Percentiles rank a stretch among this genome's conserved stretches.
Evolutionary conservation across 2,888 invertebrate species (phyloP).

Genomic region (Luffia ferchaultella): DNA sequence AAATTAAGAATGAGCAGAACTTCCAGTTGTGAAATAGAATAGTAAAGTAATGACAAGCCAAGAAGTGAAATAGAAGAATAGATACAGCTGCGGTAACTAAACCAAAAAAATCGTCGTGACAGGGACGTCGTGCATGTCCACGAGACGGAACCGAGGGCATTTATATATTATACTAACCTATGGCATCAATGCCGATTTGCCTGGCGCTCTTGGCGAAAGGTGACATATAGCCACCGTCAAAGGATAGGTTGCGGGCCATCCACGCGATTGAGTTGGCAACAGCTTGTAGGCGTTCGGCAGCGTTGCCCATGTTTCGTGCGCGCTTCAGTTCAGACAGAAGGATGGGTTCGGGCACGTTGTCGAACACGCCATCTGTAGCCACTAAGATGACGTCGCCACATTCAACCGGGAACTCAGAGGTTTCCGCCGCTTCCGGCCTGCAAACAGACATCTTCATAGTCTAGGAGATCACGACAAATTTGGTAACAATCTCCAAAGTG

Average conservation of each 20-base stretch:
- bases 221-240: slow-evolving; percentile 94
- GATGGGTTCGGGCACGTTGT: slow-evolving; percentile 93
- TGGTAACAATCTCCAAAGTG: too few relatives aligned
- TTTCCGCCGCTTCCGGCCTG: slow-evolving; percentile 92
- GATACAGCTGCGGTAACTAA: too few relatives aligned
- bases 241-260: slow-evolving; percentile 93
- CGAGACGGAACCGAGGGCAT: too few relatives aligned
- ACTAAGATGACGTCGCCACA: slow-evolving; percentile 94
- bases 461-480: too few relatives aligned
- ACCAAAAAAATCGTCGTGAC: too few relatives aligned
- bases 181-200: slow-evolving; percentile 91
- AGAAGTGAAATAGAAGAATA: too few relatives aligned
- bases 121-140: too few relatives aligned
- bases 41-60: too few relatives aligned
- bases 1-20: too few relatives aligned
- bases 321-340: slow-evolving; percentile 85
- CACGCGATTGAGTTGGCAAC: slow-evolving; percentile 95
- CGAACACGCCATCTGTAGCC: slow-evolving; percentile 98
- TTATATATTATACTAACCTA: slow-evolving; percentile 73
- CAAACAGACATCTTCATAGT: slow-evolving; percentile 13
- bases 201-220: slow-evolving; percentile 95
- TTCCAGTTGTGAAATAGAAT: too few relatives aligned
- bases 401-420: slow-evolving; percentile 85
- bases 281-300: slow-evolving; percentile 81
- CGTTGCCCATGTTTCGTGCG: slow-evolving; percentile 70